These are phyloP conservation scores for Anomalospiza imberbis DNA, from an alignment of 2,797 vertebrate species.

Conservation along the genomic window DNA sequence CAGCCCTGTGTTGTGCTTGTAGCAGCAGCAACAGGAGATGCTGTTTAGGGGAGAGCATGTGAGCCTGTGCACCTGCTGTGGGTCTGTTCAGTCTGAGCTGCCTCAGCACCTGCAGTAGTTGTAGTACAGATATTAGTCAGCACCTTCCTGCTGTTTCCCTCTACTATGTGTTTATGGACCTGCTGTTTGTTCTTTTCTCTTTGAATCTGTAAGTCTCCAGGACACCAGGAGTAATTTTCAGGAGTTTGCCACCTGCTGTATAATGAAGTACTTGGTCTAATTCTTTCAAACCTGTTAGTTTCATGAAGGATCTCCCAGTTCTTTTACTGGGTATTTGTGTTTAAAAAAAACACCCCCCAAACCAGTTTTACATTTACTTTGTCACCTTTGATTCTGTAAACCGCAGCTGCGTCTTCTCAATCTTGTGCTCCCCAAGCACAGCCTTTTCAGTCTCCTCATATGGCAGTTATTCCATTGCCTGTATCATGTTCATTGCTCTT, in stretches of 20 bases:
- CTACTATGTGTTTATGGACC: neutral
- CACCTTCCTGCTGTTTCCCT: neutral
- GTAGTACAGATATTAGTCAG: neutral
- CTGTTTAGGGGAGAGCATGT: neutral
- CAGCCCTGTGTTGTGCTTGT: neutral
- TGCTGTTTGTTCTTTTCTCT: slow-evolving; percentile 25
- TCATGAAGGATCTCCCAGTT: neutral
- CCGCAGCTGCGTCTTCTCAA: neutral
- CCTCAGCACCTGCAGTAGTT: neutral
- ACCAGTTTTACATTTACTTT: neutral
- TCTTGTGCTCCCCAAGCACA: neutral
- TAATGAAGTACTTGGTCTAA: neutral
- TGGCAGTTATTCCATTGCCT: neutral
- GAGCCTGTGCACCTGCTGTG: neutral
- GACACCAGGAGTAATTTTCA: neutral
- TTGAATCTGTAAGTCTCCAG: neutral
- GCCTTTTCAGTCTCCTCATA: neutral
- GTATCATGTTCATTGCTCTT: neutral
- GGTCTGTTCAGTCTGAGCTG: neutral
- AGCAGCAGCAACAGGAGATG: neutral
- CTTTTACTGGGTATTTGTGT: neutral
- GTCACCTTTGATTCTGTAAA: neutral
- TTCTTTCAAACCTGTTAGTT: neutral
- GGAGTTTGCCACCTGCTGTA: neutral
- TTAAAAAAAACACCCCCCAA: neutral